Base-by-base conservation (phyloP, 2,888 invertebrate species). In the Plemyria rubiginata region DNA sequence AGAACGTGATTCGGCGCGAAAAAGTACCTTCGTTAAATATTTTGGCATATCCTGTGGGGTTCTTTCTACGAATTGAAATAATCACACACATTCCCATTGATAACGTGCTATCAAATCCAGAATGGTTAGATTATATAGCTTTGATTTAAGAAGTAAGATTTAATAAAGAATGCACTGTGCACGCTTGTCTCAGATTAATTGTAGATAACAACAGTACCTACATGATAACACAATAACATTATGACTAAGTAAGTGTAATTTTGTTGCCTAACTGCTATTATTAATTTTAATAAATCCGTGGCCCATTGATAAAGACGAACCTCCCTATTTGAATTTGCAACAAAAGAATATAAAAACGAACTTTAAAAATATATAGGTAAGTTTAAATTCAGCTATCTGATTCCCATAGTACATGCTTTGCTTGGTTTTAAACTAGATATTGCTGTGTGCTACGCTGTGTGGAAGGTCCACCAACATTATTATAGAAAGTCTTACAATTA, bases 81-180 rank as follows among this genome's bases (percentile, higher is more conserved):
- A 45, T 16, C 6, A 15, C 3, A 16, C 0, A 16, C 9, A 45
- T 9, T 16, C 11, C 11, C 13, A 38, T 51, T 12, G 38, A 51
- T 51, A 51, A 12, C 11, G 13, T 51, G 16, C 11, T 16, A 38
- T 36, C 32, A 36, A 50, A 15, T 50, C 32, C 13, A 5, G 4
- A 50, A 1, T 13, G 8, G 8, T 8, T 2, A 22, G 1, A 22
- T 22, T 2, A 22, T 22, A 22, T 22, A 22, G 46, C 22, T 29
- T 48, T 22, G 48, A 48, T 36, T 36, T 50, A 36, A 13, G 11
- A 28, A 12, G 4, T 5, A 46, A 46, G 28, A 22, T 48, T 46
- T 3, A 16, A 46, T 16, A 48, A 48, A 48, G 28, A 48, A 46
- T 46, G 22, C 48, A 48, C 45, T 22, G 11, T 22, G 22, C 22